Percentiles rank a stretch among this genome's conserved stretches.
These are phyloP conservation scores for Benthochromis sp. DNA, from an alignment of 2,113 vertebrate genomes.

Conservation along the genomic window DNA sequence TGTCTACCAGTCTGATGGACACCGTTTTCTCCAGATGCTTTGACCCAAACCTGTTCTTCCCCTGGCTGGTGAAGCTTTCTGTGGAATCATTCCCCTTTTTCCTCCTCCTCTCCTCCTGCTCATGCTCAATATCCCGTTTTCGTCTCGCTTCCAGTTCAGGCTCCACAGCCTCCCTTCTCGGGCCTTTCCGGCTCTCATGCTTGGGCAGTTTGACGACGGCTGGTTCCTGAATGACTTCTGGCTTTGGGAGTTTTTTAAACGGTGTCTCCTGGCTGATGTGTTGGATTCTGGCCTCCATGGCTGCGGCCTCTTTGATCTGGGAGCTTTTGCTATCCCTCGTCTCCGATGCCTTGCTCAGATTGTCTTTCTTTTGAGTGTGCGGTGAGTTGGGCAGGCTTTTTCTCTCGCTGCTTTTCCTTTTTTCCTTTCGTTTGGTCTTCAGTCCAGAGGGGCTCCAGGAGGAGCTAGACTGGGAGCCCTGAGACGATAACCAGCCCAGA, in stretches of 20 bases:
- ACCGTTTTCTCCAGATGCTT: conserved; percentile 47
- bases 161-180: neutral
- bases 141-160: neutral
- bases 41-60: neutral
- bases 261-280: neutral
- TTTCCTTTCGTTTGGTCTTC: conserved; percentile 55
- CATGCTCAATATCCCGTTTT: neutral
- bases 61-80: conserved; percentile 15
- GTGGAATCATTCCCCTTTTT: conserved; percentile 20
- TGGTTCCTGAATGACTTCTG: neutral
- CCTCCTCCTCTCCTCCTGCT: conserved; percentile 30
- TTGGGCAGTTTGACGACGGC: neutral
- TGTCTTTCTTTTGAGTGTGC: conserved; percentile 9
- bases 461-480: conserved; percentile 71
- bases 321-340: neutral
- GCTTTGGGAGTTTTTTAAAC: neutral
- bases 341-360: neutral
- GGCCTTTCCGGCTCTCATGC: conserved; percentile 15
- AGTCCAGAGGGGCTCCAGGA: conserved; percentile 70
- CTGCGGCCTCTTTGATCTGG: neutral
- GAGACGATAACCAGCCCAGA: conserved; percentile 71
- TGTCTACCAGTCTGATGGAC: conserved; percentile 56
- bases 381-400: conserved; percentile 58
- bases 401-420: conserved; percentile 57
- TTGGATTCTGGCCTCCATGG: neutral